Evolutionary conservation across 2,888 invertebrate species (phyloP).

Genomic region (Pseudeuparius sepicola): DNA sequence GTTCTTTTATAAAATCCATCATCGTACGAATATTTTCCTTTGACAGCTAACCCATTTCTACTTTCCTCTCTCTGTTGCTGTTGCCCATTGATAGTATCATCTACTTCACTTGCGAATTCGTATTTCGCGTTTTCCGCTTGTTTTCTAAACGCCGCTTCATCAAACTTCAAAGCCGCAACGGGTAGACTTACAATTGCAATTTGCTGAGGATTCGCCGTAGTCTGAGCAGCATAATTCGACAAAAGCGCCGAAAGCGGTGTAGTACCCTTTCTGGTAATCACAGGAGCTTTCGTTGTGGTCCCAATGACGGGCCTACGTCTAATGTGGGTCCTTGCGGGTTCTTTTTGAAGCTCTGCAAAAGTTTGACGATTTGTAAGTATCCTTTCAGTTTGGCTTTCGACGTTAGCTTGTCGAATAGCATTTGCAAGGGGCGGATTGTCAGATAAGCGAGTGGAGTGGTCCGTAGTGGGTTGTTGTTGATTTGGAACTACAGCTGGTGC

Average conservation of each 20-base stretch:
- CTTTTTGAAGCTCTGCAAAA: too few relatives aligned
- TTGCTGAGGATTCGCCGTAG: too few relatives aligned
- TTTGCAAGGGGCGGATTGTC: slow-evolving; percentile 1
- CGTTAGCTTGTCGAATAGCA: too few relatives aligned
- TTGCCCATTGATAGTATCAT: slow-evolving; percentile 38
- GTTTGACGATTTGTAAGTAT: slow-evolving; percentile 2
- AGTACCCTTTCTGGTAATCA: not conserved
- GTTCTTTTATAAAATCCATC: slow-evolving; percentile 46
- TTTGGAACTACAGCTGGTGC: too few relatives aligned
- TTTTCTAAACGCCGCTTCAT: slow-evolving; percentile 15
- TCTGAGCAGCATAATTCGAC: too few relatives aligned
- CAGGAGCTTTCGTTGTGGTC: slow-evolving; percentile 40
- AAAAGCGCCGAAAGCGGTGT: too few relatives aligned
- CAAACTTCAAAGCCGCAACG: too few relatives aligned
- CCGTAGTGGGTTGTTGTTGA: not conserved
- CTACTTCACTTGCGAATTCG: slow-evolving; percentile 36
- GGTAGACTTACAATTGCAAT: too few relatives aligned
- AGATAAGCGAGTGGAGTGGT: not conserved
- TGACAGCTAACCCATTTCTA: slow-evolving; percentile 37
- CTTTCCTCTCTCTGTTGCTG: slow-evolving; percentile 36
- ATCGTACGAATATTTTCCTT: slow-evolving; percentile 46
- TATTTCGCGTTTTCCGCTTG: slow-evolving; percentile 35
- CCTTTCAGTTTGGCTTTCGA: too few relatives aligned
- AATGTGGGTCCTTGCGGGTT: too few relatives aligned
- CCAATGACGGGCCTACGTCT: too few relatives aligned